Evolutionary conservation across 2,797 vertebrate species (phyloP), one percentile per base, ranked within the genome.

Genomic region (Pelobates cultripes): DNA sequence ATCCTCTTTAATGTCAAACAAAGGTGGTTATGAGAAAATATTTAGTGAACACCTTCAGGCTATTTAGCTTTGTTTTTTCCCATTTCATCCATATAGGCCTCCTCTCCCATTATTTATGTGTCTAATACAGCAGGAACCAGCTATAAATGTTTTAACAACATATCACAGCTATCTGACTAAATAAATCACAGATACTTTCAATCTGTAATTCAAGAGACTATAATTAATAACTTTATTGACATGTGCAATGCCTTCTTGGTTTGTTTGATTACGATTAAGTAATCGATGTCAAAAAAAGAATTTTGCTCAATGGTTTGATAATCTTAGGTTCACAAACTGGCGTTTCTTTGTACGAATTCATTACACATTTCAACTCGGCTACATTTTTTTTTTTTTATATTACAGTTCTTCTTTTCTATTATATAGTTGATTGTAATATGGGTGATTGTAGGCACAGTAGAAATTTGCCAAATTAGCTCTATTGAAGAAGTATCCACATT

Each of bases 1-100:
- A 78, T 83, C 61, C 64, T 70, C 53, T 78, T 75, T 83, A 79
- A 79, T 74, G 66, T 79, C 76, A 83, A 74, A 73, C 43, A 78
- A 78, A 83, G 63, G 75, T 70, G 41, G 28, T 83, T 83, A 73
- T 82, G 60, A 82, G 71, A 77, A 82, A 83, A 78, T 74, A 78
- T 78, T 83, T 78, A 78, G 71, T 53, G 64, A 70, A 74, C 14
- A 63, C 70, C 76, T 71, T 44, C 73, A 70, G 76, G 81, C 76
- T 72, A 74, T 70, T 70, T 70, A 79, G 76, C n/a, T 45, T 67
- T 40, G 17, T 42, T 67, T 73, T 77, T 77, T 77, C 10, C 80
- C 41, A 72, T 82, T 73, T 41, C 28, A 14, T 75, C 60, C 61
- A 7, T 47, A 66, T 66, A 57, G 8, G 3, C 44, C 9, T 47